A percentile compares a stretch with the other conserved stretches of the same genome.
These are phyloP conservation scores for Dromas ardeola DNA, from an alignment of 2,113 vertebrate species.

Conservation along the genomic window DNA sequence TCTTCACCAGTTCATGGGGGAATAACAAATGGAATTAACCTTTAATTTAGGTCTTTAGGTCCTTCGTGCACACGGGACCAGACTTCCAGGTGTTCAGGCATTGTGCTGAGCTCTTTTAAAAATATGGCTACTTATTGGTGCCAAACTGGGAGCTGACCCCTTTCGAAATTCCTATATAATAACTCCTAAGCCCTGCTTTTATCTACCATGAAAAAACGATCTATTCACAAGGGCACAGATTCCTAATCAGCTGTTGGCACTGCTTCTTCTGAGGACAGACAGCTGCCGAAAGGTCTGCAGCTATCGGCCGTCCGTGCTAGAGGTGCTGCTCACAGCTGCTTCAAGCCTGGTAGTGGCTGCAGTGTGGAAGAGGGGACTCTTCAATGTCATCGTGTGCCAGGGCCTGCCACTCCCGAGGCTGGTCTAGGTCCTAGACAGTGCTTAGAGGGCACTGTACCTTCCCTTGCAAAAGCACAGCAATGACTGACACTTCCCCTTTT, in stretches of 20 bases:
- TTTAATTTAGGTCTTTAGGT: constrained; percentile 4
- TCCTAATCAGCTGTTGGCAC: not conserved
- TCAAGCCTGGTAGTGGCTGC: not conserved
- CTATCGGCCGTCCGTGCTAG: fast-evolving
- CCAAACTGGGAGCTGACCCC: not conserved
- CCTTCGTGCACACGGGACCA: not conserved
- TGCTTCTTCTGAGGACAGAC: not conserved
- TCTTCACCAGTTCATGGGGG: not conserved
- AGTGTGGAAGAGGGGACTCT: not conserved
- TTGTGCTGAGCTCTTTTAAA: not conserved
- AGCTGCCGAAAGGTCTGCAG: not conserved
- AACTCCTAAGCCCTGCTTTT: not conserved
- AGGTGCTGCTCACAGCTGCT: not conserved
- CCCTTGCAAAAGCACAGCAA: not conserved
- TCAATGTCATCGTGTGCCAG: fast-evolving
- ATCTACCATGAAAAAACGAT: not conserved
- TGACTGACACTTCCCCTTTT: not conserved
- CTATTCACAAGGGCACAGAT: not conserved
- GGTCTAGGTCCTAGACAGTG: too few relatives aligned
- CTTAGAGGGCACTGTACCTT: not conserved
- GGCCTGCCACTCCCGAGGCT: too few relatives aligned
- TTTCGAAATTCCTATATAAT: not conserved
- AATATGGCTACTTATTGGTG: not conserved
- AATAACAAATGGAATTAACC: constrained; percentile 8
- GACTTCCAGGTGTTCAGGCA: not conserved